These are phyloP conservation scores for Dendrolimus punctatus DNA, from an alignment of 1,140 invertebrate species.

Conservation along the genomic window DNA sequence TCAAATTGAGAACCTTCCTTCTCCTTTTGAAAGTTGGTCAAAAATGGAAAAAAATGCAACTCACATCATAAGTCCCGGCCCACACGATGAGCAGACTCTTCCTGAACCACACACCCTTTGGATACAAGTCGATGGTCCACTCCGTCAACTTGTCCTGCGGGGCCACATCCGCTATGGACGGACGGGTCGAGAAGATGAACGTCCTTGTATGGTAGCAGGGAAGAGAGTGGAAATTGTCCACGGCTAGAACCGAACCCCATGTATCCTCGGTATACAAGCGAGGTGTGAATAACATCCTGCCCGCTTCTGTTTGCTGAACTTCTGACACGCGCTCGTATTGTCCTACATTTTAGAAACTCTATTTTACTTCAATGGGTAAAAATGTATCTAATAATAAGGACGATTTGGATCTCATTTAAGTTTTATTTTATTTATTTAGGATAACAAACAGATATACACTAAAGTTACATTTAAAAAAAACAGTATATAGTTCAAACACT, in stretches of 20 bases:
- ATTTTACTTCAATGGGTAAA: not conserved
- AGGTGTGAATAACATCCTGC: slow-evolving; percentile 83
- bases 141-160: slow-evolving; percentile 74
- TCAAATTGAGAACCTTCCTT: not conserved
- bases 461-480: too few species aligned
- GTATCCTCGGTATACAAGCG: slow-evolving; percentile 92
- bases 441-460: too few species aligned
- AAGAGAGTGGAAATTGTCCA: slow-evolving; percentile 84
- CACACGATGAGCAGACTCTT: slow-evolving; percentile 87
- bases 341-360: slow-evolving; percentile 36
- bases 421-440: too few species aligned
- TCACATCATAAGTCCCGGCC: slow-evolving; percentile 82
- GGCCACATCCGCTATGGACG: slow-evolving; percentile 30
- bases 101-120: slow-evolving; percentile 90
- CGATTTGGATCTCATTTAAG: too few species aligned
- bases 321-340: slow-evolving; percentile 71
- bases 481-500: too few species aligned
- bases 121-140: slow-evolving; percentile 91
- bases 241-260: slow-evolving; percentile 76
- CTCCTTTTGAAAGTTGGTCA: too few species aligned
- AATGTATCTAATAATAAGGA: too few species aligned
- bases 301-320: slow-evolving; percentile 74
- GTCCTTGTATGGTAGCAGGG: slow-evolving; percentile 85
- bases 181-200: slow-evolving; percentile 79
- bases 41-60: slow-evolving; percentile 11